Percentiles rank a stretch among this genome's conserved stretches.
These are phyloP conservation scores for Aleiodes alternator DNA, from an alignment of 2,888 invertebrate genomes.

Conservation along the genomic window DNA sequence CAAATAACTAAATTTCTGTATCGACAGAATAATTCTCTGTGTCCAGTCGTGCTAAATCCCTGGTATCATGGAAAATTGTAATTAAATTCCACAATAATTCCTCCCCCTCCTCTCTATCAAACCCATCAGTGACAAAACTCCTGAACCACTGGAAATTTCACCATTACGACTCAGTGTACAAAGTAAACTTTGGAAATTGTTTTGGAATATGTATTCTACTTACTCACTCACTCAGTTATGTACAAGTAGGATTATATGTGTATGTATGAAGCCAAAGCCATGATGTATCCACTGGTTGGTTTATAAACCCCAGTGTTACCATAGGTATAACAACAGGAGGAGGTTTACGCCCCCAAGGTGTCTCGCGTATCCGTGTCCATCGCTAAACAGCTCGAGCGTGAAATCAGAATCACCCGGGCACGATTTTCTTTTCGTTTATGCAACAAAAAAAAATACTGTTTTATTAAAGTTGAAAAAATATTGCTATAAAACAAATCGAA, in stretches of 20 bases:
- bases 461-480: neutral
- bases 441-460: slow-evolving; percentile 38
- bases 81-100: slow-evolving; percentile 45
- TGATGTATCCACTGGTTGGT: slow-evolving; percentile 13
- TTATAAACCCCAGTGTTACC: slow-evolving; percentile 18
- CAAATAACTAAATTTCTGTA: slow-evolving; percentile 11
- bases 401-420: slow-evolving; percentile 67
- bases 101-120: neutral
- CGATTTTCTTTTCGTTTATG: slow-evolving; percentile 15
- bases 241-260: neutral
- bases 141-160: slow-evolving; percentile 14
- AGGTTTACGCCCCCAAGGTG: slow-evolving; percentile 61
- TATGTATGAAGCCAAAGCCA: slow-evolving; percentile 8
- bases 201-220: slow-evolving; percentile 20
- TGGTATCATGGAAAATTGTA: slow-evolving; percentile 32
- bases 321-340: slow-evolving; percentile 25
- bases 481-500: neutral
- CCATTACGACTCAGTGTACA: slow-evolving; percentile 12
- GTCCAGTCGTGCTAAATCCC: neutral
- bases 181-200: slow-evolving; percentile 44
- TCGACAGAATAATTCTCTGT: neutral
- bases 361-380: slow-evolving; percentile 71
- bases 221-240: slow-evolving; percentile 1
- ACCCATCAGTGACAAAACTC: slow-evolving; percentile 25
- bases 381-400: slow-evolving; percentile 72